A percentile compares a stretch with the other conserved stretches of the same genome.
Evolutionary conservation across 2,888 invertebrate genomes (phyloP).

Genomic region (Erebia ligea): DNA sequence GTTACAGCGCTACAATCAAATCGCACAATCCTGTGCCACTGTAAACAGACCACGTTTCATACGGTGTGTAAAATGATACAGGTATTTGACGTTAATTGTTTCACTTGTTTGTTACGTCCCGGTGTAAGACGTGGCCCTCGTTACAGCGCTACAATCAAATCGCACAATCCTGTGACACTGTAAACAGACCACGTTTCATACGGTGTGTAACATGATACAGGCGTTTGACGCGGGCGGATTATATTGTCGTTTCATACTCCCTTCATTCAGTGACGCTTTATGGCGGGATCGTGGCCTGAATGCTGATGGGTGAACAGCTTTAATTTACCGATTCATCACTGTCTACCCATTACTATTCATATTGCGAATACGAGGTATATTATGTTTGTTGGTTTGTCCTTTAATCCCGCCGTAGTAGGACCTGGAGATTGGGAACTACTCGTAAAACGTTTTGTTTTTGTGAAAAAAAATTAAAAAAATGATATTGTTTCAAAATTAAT

Average conservation of each 20-base stretch:
- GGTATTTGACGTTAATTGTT: too few species aligned
- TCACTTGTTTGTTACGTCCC: neutral
- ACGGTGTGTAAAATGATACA: neutral
- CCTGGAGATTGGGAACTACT: too few species aligned
- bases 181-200: neutral
- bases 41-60: constrained; percentile 27
- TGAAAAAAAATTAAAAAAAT: too few species aligned
- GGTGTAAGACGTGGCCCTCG: neutral
- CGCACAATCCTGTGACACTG: neutral
- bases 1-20: constrained; percentile 7
- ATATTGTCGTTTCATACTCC: constrained; percentile 35
- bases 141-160: neutral
- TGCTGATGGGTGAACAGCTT: neutral
- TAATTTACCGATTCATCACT: neutral
- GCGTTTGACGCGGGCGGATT: constrained; percentile 27
- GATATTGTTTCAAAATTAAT: too few species aligned
- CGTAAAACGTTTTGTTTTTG: too few species aligned
- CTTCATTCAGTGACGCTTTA: constrained; percentile 9
- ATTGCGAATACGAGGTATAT: neutral
- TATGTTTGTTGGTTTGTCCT: too few species aligned
- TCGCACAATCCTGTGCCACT: constrained; percentile 8
- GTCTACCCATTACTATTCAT: neutral
- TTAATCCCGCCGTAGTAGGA: too few species aligned
- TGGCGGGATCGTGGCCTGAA: constrained; percentile 21
- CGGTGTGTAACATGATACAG: too few species aligned